These are phyloP conservation scores for Ennomos quercinarius DNA, from an alignment of 2,888 invertebrate genomes.

Conservation along the genomic window DNA sequence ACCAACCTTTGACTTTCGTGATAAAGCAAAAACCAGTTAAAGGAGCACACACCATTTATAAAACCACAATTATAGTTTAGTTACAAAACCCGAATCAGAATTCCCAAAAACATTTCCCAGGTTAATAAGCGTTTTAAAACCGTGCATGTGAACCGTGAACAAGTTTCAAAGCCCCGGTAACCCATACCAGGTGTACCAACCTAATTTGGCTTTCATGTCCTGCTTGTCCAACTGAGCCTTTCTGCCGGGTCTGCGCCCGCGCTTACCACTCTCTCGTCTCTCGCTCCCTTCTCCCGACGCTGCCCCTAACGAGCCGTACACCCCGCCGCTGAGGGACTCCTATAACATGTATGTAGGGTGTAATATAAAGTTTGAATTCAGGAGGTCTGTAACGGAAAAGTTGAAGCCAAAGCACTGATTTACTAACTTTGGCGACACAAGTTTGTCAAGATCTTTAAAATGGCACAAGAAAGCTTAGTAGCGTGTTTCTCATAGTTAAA, in stretches of 20 bases:
- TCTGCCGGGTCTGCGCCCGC: constrained; percentile 95
- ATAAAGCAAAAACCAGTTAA: not conserved
- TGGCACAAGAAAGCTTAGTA: too few species aligned
- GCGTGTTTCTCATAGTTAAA: too few species aligned
- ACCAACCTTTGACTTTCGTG: not conserved
- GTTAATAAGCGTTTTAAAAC: not conserved
- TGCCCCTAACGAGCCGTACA: constrained; percentile 69
- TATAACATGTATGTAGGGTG: constrained; percentile 44
- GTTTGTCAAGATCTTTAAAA: too few species aligned
- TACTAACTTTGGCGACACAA: too few species aligned
- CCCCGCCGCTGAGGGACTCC: constrained; percentile 73
- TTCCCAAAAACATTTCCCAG: not conserved
- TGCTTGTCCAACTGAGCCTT: constrained; percentile 94
- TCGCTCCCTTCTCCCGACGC: constrained; percentile 82
- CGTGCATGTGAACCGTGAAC: not conserved
- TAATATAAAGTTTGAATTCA: constrained; percentile 2
- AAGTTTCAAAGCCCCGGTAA: constrained; percentile 1
- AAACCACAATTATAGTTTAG: too few species aligned
- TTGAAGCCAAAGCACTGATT: too few species aligned
- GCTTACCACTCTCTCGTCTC: constrained; percentile 93
- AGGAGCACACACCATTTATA: not conserved
- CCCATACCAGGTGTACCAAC: constrained; percentile 72
- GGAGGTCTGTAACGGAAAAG: too few species aligned
- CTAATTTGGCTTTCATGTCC: constrained; percentile 97
- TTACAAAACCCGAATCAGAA: not conserved